phyloP scores from a whole-genome alignment of 2,797 vertebrate species.

The Pantherophis alleghaniensis region DNA sequence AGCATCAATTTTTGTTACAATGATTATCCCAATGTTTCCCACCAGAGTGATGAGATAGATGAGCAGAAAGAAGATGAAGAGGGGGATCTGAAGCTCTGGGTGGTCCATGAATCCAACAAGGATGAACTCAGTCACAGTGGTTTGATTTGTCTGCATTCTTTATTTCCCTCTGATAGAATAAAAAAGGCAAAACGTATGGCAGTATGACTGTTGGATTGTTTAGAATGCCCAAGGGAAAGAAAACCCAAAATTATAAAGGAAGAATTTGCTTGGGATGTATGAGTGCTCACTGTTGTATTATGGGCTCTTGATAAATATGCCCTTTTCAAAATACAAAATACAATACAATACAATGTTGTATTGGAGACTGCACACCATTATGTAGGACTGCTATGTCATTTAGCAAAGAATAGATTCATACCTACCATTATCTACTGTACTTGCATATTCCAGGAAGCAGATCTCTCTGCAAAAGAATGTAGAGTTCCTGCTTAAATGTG shows the following conservation, averaged over 20 bases:
- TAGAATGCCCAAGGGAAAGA: not conserved
- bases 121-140: not conserved
- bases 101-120: constrained; percentile 5
- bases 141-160: not conserved
- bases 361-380: not conserved
- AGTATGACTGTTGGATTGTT: not conserved
- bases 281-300: not conserved
- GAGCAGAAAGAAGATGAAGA: not conserved
- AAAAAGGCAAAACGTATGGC: not conserved
- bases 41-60: not conserved
- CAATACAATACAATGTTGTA: not conserved
- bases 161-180: not conserved
- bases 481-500: not conserved
- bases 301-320: not conserved
- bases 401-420: not conserved
- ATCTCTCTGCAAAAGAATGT: not conserved
- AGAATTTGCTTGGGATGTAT: not conserved
- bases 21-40: not conserved
- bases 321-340: not conserved
- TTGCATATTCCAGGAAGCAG: not conserved
- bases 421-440: not conserved
- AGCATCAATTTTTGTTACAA: not conserved
- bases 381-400: not conserved
- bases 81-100: not conserved
- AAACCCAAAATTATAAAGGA: not conserved